Evolutionary conservation across 2,797 vertebrate species (phyloP), one percentile per base, ranked within the genome.

Genomic region (Iguana delicatissima): DNA sequence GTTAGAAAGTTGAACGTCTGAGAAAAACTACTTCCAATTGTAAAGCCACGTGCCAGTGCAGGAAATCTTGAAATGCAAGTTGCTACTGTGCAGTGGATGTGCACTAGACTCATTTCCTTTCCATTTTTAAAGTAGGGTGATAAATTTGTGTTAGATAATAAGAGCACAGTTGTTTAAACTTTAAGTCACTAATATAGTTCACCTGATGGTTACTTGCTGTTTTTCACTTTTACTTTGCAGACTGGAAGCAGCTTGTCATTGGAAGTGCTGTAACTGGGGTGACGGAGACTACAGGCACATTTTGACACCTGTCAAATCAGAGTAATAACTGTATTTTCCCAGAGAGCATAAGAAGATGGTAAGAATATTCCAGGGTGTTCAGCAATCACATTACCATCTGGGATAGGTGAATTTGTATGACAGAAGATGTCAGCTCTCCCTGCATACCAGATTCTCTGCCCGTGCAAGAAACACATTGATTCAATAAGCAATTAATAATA

Each of bases 301-400:
- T 95, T 94, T 96, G 96, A 93, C 94, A 96, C 52, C 52, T 89
- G 92, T 94, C 93, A 87, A 89, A 92, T 94, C 84, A 91, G 90
- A 73, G 87, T 93, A 94, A 96, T 79, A 94, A 67, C 89, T 94
- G n/a, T 91, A 94, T 94, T 95, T 96, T 80, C 57, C 79, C 87
- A 92, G 85, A 81, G 59, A 91, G 82, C 79, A 91, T 69, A 92
- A 93, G 87, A n/a, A 92, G 79, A 92, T 89, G 88, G 92, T 96
- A 91, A 90, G 64, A 62, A 93, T 92, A 92, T 94, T 93, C 85
- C n/a, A 73, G 0, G 0, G 29, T 35, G 18, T 76, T 92, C 84
- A 0, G 0, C 64, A 95, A 92, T 89, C 18, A 32, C 93, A 85
- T 93, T 85, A 95, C 64, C 16, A 67, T 35, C 79, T 89, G 89